Evolutionary conservation across 1,140 invertebrate genomes (phyloP).

Genomic region (Vollenhovia emeryi): DNA sequence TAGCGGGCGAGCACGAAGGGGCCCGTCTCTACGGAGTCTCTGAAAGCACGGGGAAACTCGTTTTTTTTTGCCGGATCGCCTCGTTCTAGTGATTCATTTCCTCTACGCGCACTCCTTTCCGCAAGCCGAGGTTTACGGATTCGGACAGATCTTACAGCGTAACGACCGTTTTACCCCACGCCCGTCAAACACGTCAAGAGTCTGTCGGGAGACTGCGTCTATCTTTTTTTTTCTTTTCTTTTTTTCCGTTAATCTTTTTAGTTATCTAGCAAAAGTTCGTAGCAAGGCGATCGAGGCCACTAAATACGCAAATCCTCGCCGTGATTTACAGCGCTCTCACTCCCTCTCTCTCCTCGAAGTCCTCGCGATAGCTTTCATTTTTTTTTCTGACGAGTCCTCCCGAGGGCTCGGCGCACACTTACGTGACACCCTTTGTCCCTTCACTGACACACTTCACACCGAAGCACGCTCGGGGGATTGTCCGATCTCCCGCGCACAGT

Average conservation of each 20-base stretch:
- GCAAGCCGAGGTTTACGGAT: conserved; percentile 23
- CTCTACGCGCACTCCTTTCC: conserved; percentile 19
- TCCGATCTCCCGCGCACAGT: conserved; percentile 6
- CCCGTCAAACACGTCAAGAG: conserved; percentile 23
- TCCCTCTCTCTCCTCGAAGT: conserved; percentile 36
- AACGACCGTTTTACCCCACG: background rate
- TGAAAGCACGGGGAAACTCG: conserved; percentile 26
- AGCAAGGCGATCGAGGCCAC: background rate
- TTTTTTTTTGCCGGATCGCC: background rate
- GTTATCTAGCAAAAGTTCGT: conserved; percentile 38
- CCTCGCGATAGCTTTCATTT: background rate
- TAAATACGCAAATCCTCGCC: conserved; percentile 6
- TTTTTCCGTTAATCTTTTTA: background rate
- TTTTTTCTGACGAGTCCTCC: conserved; percentile 46
- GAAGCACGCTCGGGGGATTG: conserved; percentile 22
- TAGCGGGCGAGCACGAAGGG: background rate
- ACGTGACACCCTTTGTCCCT: conserved; percentile 58
- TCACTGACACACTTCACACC: conserved; percentile 55
- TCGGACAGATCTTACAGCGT: background rate
- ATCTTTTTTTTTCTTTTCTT: background rate
- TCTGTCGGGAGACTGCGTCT: conserved; percentile 20
- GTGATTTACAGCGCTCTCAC: background rate
- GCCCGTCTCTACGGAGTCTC: background rate
- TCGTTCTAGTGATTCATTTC: conserved; percentile 31
- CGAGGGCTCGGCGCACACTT: conserved; percentile 58